These are phyloP conservation scores for Notiomystis cincta DNA, from an alignment of 2,113 vertebrate genomes.

Conservation along the genomic window DNA sequence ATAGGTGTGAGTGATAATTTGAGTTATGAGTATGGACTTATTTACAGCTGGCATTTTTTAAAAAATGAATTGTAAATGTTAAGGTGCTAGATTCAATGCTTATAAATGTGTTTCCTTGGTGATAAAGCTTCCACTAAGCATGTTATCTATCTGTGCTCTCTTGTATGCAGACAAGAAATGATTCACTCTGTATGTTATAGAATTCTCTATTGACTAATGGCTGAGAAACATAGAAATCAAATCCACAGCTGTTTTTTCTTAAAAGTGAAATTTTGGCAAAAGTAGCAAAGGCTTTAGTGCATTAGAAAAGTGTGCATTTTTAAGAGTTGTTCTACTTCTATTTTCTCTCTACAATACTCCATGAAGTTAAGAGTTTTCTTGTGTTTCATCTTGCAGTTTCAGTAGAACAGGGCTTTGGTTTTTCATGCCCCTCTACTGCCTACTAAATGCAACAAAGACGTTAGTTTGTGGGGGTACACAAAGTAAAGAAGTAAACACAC, in stretches of 20 bases:
- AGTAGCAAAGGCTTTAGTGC: background rate
- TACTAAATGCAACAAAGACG: background rate
- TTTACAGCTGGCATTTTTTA: conserved; percentile 63
- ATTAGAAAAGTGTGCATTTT: conserved; percentile 32
- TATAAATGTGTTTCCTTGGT: conserved; percentile 73
- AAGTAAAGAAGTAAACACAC: background rate
- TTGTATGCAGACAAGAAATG: conserved; percentile 10
- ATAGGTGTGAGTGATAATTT: background rate
- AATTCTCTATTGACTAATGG: conserved; percentile 15
- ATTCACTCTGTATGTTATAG: background rate
- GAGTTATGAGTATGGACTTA: conserved; percentile 58
- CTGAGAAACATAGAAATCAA: conserved; percentile 10
- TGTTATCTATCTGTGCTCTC: conserved; percentile 62
- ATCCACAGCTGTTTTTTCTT: conserved; percentile 51
- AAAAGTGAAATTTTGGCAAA: conserved; percentile 39
- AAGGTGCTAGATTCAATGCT: conserved; percentile 55
- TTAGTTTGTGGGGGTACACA: background rate
- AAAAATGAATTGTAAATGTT: conserved; percentile 48
- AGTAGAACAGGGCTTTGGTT: background rate
- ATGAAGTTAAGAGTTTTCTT: background rate
- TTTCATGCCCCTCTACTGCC: background rate
- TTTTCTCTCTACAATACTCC: background rate
- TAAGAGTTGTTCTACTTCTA: conserved; percentile 38
- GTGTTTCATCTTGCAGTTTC: conserved; percentile 16
- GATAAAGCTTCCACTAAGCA: conserved; percentile 75